phyloP scores from a whole-genome alignment of 2,113 vertebrate genomes.

The Corythoichthys haematopterus region DNA sequence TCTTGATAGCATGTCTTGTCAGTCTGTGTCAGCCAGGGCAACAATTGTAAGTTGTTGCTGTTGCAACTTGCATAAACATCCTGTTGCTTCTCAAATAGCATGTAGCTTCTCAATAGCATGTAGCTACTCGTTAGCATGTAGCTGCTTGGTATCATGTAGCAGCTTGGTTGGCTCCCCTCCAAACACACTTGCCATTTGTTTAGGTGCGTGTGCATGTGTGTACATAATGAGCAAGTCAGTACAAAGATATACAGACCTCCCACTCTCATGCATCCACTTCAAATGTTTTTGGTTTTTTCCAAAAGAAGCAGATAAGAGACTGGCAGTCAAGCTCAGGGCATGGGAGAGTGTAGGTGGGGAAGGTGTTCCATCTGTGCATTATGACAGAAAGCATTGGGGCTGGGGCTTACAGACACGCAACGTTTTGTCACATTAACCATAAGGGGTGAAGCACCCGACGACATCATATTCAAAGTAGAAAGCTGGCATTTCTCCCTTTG shows the following conservation, averaged over 20 bases:
- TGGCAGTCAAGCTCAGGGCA: slow-evolving; percentile 43
- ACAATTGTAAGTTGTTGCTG: no score
- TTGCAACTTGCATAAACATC: no score
- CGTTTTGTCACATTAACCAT: neutral
- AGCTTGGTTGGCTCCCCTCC: neutral
- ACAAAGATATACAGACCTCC: slow-evolving; percentile 51
- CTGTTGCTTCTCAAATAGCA: neutral
- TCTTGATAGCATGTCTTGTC: neutral
- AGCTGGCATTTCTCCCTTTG: neutral
- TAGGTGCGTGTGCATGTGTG: neutral
- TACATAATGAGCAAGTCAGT: slow-evolving; percentile 22
- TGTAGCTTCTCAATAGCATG: neutral
- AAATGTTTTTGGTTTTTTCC: slow-evolving; percentile 38
- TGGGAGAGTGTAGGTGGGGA: neutral
- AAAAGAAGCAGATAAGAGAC: slow-evolving; percentile 62
- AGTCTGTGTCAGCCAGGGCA: no score
- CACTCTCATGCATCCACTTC: neutral
- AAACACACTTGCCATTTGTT: neutral
- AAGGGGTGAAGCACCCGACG: neutral
- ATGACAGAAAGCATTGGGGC: slow-evolving; percentile 16
- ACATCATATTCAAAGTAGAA: neutral
- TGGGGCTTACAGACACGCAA: neutral
- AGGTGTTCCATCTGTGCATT: slow-evolving; percentile 59
- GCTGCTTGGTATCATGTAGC: neutral
- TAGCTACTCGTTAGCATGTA: neutral